Percentiles rank a stretch among this genome's conserved stretches.
These are phyloP conservation scores for Leptinotarsa haldemani DNA, from an alignment of 2,888 invertebrate species.

Conservation along the genomic window DNA sequence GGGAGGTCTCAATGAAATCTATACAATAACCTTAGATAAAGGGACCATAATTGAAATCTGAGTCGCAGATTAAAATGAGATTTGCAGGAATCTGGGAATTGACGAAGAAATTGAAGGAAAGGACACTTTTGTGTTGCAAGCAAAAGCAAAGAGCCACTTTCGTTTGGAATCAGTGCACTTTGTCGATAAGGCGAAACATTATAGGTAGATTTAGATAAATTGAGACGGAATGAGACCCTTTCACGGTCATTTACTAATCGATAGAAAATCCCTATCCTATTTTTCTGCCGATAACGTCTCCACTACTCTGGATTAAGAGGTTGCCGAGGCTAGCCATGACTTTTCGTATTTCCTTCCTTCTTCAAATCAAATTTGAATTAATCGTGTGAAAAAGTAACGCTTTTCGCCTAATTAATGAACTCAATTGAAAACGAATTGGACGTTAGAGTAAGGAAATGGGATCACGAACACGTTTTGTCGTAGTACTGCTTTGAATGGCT, in stretches of 20 bases:
- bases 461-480: background rate
- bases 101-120: slow-evolving; percentile 41
- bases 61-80: slow-evolving; percentile 51
- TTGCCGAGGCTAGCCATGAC: background rate
- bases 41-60: slow-evolving; percentile 51
- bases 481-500: too few species aligned
- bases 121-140: slow-evolving; percentile 48
- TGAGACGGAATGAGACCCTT: slow-evolving; percentile 52
- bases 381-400: slow-evolving; percentile 24
- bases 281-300: slow-evolving; percentile 34
- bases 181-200: slow-evolving; percentile 60
- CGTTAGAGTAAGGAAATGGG: background rate
- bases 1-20: slow-evolving; percentile 12
- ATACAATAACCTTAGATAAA: slow-evolving; percentile 39
- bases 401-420: slow-evolving; percentile 17
- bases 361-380: slow-evolving; percentile 30
- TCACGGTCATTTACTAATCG: slow-evolving; percentile 35
- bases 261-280: slow-evolving; percentile 33
- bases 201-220: slow-evolving; percentile 64
- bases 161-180: slow-evolving; percentile 59
- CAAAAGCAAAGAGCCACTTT: slow-evolving; percentile 48
- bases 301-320: slow-evolving; percentile 40
- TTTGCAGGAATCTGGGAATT: slow-evolving; percentile 31
- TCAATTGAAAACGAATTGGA: slow-evolving; percentile 14
- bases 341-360: slow-evolving; percentile 16